Evolutionary conservation across 1,140 invertebrate genomes (phyloP), one percentile per base, ranked within the genome.

Genomic region (Bombus waltoni): DNA sequence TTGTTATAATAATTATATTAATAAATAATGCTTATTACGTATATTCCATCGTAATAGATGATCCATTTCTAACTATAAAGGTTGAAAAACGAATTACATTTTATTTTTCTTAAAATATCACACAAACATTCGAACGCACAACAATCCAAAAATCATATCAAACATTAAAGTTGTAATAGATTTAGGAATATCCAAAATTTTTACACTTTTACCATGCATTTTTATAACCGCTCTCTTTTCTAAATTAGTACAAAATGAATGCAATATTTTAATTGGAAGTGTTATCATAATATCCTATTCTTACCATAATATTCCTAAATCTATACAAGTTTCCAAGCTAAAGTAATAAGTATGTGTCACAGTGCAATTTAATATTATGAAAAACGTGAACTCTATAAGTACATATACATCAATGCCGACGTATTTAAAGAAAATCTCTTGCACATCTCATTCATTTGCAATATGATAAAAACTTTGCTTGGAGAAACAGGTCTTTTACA

Each of bases 31-130:
- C 40, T 72, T 73, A 72, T 40, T 72, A 53, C 9, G 28, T 42
- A 71, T 38, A 57, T 32, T 22, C 47, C 42, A 38, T 44, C 40
- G 15, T 44, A 53, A 22, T 53, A 53, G 18, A 53, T 53, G 47
- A 53, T 53, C 47, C 5, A 53, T 15, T 32, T 83, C n/a, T 57
- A 32, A 40, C 13, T 42, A n/a, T 44, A 70, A 38, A 74, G 22
- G 35, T 71, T 44, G 68, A 68, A 53, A 85, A 53, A 80, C 44
- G 40, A 80, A 78, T 70, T 47, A 85, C n/a, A 84, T 44, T 73
- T 85, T 65, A 80, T 80, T 85, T 85, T 62, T 18, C 28, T 80
- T 2, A 9, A 85, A 65, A 80, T 80, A 80, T 25, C 57, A 73
- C 32, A 65, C 66, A 84, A 79, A 62, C 40, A 79, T 84, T 32